phyloP scores from a whole-genome alignment of 2,888 invertebrate species.

The Callosobruchus maculatus region DNA sequence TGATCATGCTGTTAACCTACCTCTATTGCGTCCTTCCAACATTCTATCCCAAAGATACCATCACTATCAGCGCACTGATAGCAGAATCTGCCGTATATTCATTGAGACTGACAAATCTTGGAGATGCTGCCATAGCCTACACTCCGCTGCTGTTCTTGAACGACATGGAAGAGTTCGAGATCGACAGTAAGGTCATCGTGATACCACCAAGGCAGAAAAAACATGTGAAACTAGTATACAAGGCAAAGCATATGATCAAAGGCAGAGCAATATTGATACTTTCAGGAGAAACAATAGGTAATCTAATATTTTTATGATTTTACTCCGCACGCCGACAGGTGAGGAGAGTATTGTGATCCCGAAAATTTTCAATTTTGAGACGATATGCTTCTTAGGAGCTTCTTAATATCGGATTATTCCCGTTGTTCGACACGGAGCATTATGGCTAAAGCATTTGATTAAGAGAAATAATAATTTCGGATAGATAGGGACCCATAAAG shows the following conservation, averaged over 20 bases:
- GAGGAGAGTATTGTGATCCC: too few relatives aligned
- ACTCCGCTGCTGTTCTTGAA: slow-evolving; percentile 35
- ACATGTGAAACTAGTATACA: slow-evolving; percentile 27
- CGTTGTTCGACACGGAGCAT: too few relatives aligned
- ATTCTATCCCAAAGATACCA: slow-evolving; percentile 49
- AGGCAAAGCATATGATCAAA: slow-evolving; percentile 29
- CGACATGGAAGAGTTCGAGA: slow-evolving; percentile 28
- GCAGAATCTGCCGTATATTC: slow-evolving; percentile 47
- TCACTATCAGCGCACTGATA: slow-evolving; percentile 52
- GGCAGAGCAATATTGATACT: slow-evolving; percentile 30
- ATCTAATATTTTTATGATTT: not conserved
- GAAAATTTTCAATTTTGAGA: too few relatives aligned
- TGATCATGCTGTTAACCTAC: slow-evolving; percentile 56
- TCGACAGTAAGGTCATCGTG: slow-evolving; percentile 10
- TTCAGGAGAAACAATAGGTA: slow-evolving; percentile 31
- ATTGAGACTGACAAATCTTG: slow-evolving; percentile 46
- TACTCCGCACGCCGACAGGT: slow-evolving; percentile 31
- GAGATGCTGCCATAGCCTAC: slow-evolving; percentile 30
- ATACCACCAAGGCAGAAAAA: slow-evolving; percentile 19
- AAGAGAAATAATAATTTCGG: too few relatives aligned
- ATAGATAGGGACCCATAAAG: too few relatives aligned
- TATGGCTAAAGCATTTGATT: too few relatives aligned
- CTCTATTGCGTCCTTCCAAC: slow-evolving; percentile 57
- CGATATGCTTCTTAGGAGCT: too few relatives aligned
- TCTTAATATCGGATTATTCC: too few relatives aligned